Percentiles rank a stretch among this genome's conserved stretches.
These are phyloP conservation scores for Leptoteleia sp. DNA, from an alignment of 1,140 invertebrate genomes.

Conservation along the genomic window DNA sequence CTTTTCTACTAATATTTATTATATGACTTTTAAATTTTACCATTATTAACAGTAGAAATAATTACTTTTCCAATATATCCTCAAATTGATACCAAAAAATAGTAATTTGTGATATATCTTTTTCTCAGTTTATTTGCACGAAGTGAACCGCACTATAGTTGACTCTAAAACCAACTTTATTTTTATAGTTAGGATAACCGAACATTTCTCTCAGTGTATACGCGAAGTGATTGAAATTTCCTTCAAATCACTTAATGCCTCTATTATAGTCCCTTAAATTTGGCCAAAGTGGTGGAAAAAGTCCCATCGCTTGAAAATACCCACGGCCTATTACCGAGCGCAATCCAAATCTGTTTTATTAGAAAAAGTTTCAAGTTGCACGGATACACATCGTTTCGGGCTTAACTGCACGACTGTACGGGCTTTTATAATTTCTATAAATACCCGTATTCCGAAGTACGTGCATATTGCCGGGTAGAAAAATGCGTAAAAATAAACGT, in stretches of 20 bases:
- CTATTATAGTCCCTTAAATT: constrained; percentile 8
- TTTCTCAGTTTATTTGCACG: no score
- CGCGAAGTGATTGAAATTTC: neutral
- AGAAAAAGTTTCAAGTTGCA: constrained; percentile 29
- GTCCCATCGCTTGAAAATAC: constrained; percentile 18
- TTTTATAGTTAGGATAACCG: no score
- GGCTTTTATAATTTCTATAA: constrained; percentile 21
- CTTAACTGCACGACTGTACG: neutral
- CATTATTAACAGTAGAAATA: no score
- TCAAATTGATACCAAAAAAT: no score
- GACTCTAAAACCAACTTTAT: no score
- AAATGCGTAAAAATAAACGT: constrained; percentile 9
- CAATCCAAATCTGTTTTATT: constrained; percentile 14
- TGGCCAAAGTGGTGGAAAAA: constrained; percentile 1
- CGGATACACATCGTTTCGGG: constrained; percentile 3
- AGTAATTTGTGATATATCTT: no score
- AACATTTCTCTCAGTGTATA: no score
- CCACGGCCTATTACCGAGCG: neutral
- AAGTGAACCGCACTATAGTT: no score
- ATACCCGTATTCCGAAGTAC: neutral
- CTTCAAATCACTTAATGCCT: constrained; percentile 11
- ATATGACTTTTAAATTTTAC: no score
- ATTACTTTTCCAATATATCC: no score
- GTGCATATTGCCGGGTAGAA: neutral
- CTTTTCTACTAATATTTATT: no score